Evolutionary conservation across 2,797 vertebrate genomes (phyloP).

Genomic region (Gobio occitaniae): DNA sequence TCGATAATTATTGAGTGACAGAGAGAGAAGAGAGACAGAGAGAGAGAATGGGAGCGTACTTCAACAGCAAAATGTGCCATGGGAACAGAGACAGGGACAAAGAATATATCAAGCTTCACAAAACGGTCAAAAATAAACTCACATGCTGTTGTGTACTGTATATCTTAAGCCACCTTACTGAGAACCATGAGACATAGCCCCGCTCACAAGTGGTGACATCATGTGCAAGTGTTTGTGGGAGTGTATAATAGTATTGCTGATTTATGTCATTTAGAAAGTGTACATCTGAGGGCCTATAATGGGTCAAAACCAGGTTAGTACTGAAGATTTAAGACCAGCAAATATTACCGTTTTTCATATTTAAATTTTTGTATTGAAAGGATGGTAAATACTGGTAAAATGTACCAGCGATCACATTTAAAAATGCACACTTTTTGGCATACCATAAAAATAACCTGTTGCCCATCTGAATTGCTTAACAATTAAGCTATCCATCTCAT

Average conservation of each 20-base stretch:
- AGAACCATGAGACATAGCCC: neutral
- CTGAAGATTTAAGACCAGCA: neutral
- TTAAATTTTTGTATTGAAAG: too few species aligned
- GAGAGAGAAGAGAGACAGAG: neutral
- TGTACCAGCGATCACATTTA: too few species aligned
- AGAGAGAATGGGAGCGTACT: neutral
- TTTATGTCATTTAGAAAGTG: neutral
- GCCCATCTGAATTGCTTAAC: too few species aligned
- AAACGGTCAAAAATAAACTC: conserved; percentile 43
- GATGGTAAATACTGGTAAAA: too few species aligned
- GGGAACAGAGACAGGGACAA: conserved; percentile 46
- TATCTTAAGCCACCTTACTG: neutral
- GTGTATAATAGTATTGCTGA: neutral
- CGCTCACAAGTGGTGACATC: neutral
- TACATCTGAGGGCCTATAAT: neutral
- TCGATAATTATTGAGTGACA: conserved; percentile 57
- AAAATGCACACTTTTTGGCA: too few species aligned
- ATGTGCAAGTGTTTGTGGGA: neutral
- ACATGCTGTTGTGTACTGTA: neutral
- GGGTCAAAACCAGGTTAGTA: neutral
- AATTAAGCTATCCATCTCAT: too few species aligned
- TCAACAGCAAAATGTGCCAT: conserved; percentile 47
- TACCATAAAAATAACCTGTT: too few species aligned
- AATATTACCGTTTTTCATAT: neutral
- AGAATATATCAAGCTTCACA: conserved; percentile 36